These are phyloP conservation scores for Austrolebias charrua DNA, from an alignment of 2,797 vertebrate genomes.

Conservation along the genomic window DNA sequence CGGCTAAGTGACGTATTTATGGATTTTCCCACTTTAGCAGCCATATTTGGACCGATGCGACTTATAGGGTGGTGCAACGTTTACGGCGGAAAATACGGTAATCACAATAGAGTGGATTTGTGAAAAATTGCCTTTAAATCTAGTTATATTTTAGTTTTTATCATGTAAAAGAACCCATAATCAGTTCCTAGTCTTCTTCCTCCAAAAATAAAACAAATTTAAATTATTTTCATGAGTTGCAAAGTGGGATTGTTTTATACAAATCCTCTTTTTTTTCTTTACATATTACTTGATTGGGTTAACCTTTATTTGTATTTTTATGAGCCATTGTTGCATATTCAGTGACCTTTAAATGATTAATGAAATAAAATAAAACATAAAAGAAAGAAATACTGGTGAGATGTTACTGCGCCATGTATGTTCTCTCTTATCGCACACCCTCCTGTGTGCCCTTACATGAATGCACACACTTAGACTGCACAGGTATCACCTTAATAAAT, in stretches of 20 bases:
- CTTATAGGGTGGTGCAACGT: too few relatives aligned
- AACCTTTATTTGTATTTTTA: slow-evolving; percentile 23
- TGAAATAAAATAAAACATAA: neutral
- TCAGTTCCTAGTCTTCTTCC: neutral
- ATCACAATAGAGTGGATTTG: neutral
- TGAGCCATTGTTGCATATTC: neutral
- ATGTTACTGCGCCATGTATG: too few relatives aligned
- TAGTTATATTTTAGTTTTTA: neutral
- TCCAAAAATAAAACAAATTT: neutral
- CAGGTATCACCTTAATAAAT: neutral
- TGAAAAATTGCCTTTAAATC: neutral
- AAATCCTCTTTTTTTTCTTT: neutral
- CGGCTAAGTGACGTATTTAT: too few relatives aligned
- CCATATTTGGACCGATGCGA: too few relatives aligned
- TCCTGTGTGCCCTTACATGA: neutral
- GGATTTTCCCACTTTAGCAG: too few relatives aligned
- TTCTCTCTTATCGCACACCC: neutral
- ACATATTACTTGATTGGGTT: slow-evolving; percentile 16
- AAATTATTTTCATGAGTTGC: neutral
- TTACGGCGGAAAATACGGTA: neutral
- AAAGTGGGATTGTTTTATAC: neutral
- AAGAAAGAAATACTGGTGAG: neutral
- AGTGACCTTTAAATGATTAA: slow-evolving; percentile 11
- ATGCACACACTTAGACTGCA: neutral
- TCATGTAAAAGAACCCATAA: neutral